Conservation (phyloP, 1,140 invertebrate species). For the Ceratosolen solmsi region DNA sequence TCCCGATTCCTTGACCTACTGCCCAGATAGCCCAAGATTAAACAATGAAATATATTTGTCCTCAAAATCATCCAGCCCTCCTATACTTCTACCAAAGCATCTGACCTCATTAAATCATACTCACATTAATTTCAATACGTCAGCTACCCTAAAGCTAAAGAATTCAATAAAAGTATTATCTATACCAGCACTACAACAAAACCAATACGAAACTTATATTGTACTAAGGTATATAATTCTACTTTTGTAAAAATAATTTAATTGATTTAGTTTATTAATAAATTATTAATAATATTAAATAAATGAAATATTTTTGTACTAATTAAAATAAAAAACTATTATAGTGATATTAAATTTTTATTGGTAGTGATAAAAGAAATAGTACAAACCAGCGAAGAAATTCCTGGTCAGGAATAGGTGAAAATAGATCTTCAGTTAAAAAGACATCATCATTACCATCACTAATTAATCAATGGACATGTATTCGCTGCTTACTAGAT, state of each 20-base stretch:
- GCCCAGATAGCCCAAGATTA: conserved; percentile 40
- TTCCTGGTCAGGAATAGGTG: conserved; percentile 62
- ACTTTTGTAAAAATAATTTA: not conserved
- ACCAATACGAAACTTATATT: conserved; percentile 41
- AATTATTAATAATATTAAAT: not conserved
- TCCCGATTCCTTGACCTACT: conserved; percentile 48
- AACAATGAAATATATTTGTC: too few species aligned
- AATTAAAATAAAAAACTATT: not conserved
- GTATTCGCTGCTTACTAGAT: conserved; percentile 68
- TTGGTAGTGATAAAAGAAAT: conserved; percentile 60
- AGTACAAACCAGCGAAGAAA: conserved; percentile 58
- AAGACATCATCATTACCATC: conserved; percentile 67
- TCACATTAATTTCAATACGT: conserved; percentile 6
- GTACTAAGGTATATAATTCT: conserved; percentile 38
- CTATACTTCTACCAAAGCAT: conserved; percentile 65
- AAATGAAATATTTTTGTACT: not conserved
- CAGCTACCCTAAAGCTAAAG: conserved; percentile 15
- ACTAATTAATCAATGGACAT: conserved; percentile 69
- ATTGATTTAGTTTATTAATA: not conserved
- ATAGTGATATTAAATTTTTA: not conserved
- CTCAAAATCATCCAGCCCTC: conserved; percentile 63
- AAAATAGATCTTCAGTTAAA: conserved; percentile 53
- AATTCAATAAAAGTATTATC: conserved; percentile 26
- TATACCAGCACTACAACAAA: conserved; percentile 25
- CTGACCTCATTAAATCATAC: conserved; percentile 24